Evolutionary conservation across 2,113 vertebrate genomes (phyloP).

Genomic region (Sapayoa aenigma): DNA sequence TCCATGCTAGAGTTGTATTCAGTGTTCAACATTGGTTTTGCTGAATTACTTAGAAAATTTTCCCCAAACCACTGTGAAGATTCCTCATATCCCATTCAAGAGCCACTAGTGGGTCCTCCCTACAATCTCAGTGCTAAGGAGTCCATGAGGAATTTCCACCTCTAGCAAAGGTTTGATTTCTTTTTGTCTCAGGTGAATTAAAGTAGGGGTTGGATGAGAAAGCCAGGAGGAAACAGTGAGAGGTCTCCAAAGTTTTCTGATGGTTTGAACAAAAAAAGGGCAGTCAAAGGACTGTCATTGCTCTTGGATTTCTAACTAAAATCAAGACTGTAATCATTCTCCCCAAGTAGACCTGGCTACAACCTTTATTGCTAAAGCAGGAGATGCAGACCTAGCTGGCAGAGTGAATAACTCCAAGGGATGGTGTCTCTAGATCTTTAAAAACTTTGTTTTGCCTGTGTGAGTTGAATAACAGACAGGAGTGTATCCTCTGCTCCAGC

Average conservation of each 20-base stretch:
- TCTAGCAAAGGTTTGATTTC: background rate
- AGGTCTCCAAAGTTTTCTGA: background rate
- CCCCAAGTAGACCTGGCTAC: background rate
- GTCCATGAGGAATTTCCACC: background rate
- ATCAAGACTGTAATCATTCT: background rate
- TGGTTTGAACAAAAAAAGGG: background rate
- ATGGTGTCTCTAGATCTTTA: background rate
- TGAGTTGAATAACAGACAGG: background rate
- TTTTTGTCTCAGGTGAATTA: background rate
- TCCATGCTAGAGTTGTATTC: background rate
- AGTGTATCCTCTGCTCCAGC: background rate
- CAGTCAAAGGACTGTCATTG: background rate
- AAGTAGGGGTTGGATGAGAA: background rate
- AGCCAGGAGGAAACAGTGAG: background rate
- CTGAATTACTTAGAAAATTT: background rate
- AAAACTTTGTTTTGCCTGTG: background rate
- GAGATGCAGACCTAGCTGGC: background rate
- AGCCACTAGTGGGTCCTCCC: background rate
- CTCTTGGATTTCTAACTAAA: background rate
- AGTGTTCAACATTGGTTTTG: background rate
- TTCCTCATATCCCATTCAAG: background rate
- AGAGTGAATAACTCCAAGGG: background rate
- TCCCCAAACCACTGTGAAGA: background rate
- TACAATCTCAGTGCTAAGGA: background rate
- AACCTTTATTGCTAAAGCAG: background rate